Base-by-base conservation (phyloP, 1,140 invertebrate species). In the Spodoptera litura region DNA sequence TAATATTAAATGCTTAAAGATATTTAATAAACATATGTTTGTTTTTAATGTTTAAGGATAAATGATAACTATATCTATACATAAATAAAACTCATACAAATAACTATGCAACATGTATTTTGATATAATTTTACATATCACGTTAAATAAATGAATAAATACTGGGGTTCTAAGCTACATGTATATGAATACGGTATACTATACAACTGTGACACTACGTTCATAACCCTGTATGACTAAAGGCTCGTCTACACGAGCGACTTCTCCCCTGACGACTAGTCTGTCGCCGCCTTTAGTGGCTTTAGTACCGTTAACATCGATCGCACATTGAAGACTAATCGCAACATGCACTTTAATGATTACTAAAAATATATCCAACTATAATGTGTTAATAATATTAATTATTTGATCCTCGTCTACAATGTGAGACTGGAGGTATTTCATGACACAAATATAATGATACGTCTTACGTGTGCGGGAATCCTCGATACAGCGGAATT, bases 41-140 rank as follows among this genome's bases (percentile, higher is more conserved):
- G 20, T 20, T 20, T 20, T 20, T 20, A 31, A 31, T 56, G 9
- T 56, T 56, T 56, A 82, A 85, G 80, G 80, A 78, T 70, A 38
- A 75, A 83, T 84, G 84, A 56, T 15, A 31, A 44, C 51, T 38
- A 68, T 56, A 31, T n/a, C 44, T 70, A 70, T 88, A 91, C 83
- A 89, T 89, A 94, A 94, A 93, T 93, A 93, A 94, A 94, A 94
- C 90, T 85, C 85, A 91, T 87, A 90, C 80, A 66, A 53, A 85
- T 91, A 93, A 94, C 93, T 88, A 83, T 89, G 88, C 93, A 94
- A 93, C 92, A 92, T 94, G 93, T 94, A 94, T 94, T 94, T 86
- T 88, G 87, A 89, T 93, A 88, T 83, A 90, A 91, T 93, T 64
- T 89, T 92, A 94, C 92, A 93, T 91, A 93, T 92, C 89, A 92